Evolutionary conservation across 1,140 invertebrate genomes (phyloP), one percentile per base, ranked within the genome.

Genomic region (Nilaparvata lugens): DNA sequence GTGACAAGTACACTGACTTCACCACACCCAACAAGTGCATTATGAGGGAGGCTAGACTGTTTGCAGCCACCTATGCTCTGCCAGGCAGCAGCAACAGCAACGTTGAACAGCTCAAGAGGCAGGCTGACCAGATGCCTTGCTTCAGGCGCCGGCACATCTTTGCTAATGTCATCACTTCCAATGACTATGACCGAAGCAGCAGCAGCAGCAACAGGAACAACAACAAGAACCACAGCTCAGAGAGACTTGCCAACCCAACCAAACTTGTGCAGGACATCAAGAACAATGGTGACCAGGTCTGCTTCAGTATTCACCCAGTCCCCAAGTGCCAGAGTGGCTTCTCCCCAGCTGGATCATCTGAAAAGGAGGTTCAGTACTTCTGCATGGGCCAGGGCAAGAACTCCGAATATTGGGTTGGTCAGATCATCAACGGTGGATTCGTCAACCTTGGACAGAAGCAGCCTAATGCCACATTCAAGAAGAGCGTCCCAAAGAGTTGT

Each of bases 1-100:
- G 78, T 4, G 75, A 83, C 16, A 58, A 69, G 4, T 63, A 70
- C 25, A 76, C 80, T 60, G 84, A 87, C 62, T 82, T 83, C 61
- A 66, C 72, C 0, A 75, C 78, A 21, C 84, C 85, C 0, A 65
- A 74, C 40, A 80, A 81, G 43, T 81, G 78, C 61, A 53, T 76
- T 19, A 64, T 82, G 6, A 70, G 74, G 61, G 71, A 77, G 23
- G 70, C 78, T 0, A 65, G 79, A 16, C 68, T 75, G 18, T 86
- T 84, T 61, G 73, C 71, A 3, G 77, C 78, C 1, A 73, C 76
- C 2, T 87, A 81, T 69, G 74, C 80, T 31, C 58, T 86, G 9
- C 70, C 71, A 1, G 71, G 74, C 2, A 71, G 70, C 7, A 69
- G 68, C 64, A n/a, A n/a, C n/a, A 69, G 78, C 38, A 71, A 70